Conservation (phyloP, 2,113 vertebrate species). For the Pygoscelis adeliae region DNA sequence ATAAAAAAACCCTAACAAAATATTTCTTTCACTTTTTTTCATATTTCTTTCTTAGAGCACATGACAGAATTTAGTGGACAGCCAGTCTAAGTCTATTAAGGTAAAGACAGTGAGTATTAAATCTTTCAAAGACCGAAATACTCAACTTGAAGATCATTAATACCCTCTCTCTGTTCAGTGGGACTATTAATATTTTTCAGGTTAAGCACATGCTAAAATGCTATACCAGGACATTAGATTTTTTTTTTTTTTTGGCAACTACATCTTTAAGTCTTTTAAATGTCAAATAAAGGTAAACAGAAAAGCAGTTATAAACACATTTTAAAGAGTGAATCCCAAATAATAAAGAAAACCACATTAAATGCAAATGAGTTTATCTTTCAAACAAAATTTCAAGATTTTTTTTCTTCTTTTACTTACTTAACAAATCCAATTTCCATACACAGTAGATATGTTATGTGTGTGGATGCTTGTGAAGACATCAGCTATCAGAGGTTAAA, state of each 20-base stretch:
- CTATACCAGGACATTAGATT: not conserved
- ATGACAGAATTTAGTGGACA: not conserved
- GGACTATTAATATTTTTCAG: not conserved
- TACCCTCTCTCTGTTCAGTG: not conserved
- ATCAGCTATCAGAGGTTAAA: not conserved
- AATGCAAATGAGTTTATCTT: not conserved
- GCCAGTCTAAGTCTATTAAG: slow-evolving; percentile 7
- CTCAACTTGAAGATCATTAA: not conserved
- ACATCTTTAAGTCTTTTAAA: not conserved
- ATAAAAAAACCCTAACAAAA: not conserved
- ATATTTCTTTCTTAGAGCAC: not conserved
- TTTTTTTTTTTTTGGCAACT: not conserved
- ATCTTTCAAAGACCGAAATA: not conserved
- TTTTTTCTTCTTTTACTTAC: not conserved
- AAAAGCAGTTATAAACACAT: not conserved
- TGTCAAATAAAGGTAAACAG: not conserved
- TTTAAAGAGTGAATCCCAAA: not conserved
- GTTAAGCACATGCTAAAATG: not conserved
- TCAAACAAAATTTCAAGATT: not conserved
- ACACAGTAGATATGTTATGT: not conserved
- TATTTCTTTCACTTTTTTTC: slow-evolving; percentile 1
- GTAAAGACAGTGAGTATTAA: not conserved
- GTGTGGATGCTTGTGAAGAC: not conserved
- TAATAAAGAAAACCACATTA: not conserved
- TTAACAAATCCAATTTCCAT: not conserved